Evolutionary conservation across 2,888 invertebrate species (phyloP).

Genomic region (Cybosia mesomella): DNA sequence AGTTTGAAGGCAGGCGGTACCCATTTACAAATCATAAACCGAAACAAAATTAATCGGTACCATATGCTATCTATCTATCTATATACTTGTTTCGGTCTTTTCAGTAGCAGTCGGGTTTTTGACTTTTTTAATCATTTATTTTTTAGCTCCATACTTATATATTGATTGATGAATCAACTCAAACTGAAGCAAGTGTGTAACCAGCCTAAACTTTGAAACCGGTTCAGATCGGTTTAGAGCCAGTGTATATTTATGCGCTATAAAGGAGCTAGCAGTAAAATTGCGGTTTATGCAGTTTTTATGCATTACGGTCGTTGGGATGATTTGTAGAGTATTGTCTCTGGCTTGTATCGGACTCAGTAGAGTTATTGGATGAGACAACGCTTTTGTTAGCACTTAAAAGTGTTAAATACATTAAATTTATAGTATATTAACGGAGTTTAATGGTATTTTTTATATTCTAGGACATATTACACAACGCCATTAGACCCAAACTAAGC

Average conservation of each 20-base stretch:
- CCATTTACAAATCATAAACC: too few relatives aligned
- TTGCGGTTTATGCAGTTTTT: conserved; percentile 62
- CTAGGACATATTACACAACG: too few relatives aligned
- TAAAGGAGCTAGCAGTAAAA: conserved; percentile 61
- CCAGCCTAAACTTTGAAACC: conserved; percentile 29
- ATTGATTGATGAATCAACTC: not conserved
- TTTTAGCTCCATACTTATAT: not conserved
- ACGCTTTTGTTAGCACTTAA: not conserved
- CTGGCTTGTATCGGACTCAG: not conserved
- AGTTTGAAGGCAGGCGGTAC: too few relatives aligned
- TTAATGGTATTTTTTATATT: not conserved
- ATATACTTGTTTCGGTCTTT: too few relatives aligned
- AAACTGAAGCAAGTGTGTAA: conserved; percentile 14
- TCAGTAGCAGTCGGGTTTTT: too few relatives aligned
- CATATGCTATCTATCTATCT: too few relatives aligned
- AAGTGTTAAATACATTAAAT: not conserved
- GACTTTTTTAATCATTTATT: too few relatives aligned
- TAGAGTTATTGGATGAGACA: not conserved
- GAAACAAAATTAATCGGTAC: too few relatives aligned
- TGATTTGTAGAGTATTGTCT: conserved; percentile 19
- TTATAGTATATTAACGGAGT: not conserved
- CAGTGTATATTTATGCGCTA: conserved; percentile 43
- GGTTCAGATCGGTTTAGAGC: conserved; percentile 30
- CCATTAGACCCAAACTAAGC: too few relatives aligned
- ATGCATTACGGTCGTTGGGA: conserved; percentile 45